Percentiles rank a stretch among this genome's conserved stretches.
Evolutionary conservation across 2,797 vertebrate species (phyloP).

Genomic region (Galaxias olidus): DNA sequence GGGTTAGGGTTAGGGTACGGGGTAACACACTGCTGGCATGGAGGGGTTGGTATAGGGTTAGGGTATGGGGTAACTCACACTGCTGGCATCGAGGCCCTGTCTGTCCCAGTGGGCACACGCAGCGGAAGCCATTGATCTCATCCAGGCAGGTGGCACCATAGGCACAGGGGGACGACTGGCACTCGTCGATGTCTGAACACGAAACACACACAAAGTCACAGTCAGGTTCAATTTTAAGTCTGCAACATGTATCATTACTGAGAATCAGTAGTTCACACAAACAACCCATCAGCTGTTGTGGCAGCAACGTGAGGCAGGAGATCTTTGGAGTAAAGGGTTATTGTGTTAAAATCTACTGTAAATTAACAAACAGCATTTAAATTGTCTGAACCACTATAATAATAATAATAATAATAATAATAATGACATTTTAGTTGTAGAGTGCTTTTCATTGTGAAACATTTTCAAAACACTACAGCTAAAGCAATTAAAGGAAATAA

Average conservation of each 20-base stretch:
- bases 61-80: constrained; percentile 73
- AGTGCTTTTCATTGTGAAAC: no score
- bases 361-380: no score
- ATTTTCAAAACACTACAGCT: no score
- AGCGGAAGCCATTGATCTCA: constrained; percentile 92
- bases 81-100: constrained; percentile 89
- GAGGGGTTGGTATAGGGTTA: constrained; percentile 43
- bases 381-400: no score
- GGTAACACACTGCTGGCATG: constrained; percentile 92
- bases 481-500: no score
- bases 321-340: no score
- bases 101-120: constrained; percentile 89
- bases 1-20: background rate
- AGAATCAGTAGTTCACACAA: no score
- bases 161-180: constrained; percentile 95
- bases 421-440: no score
- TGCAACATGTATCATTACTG: background rate
- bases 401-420: no score
- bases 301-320: no score
- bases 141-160: constrained; percentile 96
- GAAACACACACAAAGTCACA: constrained; percentile 8
- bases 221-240: background rate
- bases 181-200: constrained; percentile 91
- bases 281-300: no score
- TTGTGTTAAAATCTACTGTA: no score